Conservation (phyloP, 2,888 invertebrate genomes). For the Bellardia pandia region DNA sequence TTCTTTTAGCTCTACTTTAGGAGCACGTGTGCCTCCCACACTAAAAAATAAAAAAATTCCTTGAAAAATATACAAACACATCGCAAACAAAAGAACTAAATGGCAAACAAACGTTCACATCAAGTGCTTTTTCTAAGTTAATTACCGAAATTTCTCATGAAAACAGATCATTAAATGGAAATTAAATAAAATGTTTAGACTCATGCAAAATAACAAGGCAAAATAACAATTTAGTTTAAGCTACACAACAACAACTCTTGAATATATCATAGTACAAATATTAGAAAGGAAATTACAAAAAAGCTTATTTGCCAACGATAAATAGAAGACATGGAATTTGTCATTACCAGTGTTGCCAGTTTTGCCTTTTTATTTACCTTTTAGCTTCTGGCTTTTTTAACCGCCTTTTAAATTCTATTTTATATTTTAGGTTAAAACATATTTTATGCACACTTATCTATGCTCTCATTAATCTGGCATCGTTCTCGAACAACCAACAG, state of each 20-base stretch:
- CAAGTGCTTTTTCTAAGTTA: slow-evolving; percentile 53
- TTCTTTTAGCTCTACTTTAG: slow-evolving; percentile 24
- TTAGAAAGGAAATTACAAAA: neutral
- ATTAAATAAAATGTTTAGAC: slow-evolving; percentile 6
- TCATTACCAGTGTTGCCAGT: neutral
- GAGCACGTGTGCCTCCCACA: slow-evolving; percentile 61
- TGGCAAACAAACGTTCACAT: slow-evolving; percentile 4
- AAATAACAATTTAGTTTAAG: slow-evolving; percentile 10
- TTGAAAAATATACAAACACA: slow-evolving; percentile 6
- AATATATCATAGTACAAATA: neutral
- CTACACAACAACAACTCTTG: neutral
- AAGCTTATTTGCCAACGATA: slow-evolving; percentile 22
- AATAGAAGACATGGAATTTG: neutral
- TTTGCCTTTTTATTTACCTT: no score
- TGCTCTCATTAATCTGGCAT: no score
- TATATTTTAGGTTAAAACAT: no score
- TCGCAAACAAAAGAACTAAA: slow-evolving; percentile 14
- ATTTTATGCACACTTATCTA: no score
- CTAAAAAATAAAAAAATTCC: slow-evolving; percentile 15
- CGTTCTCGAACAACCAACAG: no score
- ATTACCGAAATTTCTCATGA: slow-evolving; percentile 40
- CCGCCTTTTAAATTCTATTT: no score
- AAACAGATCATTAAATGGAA: slow-evolving; percentile 47
- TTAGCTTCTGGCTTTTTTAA: no score
- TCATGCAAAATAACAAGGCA: neutral